A percentile compares a stretch with the other conserved stretches of the same genome.
Conservation (phyloP, 2,113 vertebrate genomes). For the Shinisaurus crocodilurus region DNA sequence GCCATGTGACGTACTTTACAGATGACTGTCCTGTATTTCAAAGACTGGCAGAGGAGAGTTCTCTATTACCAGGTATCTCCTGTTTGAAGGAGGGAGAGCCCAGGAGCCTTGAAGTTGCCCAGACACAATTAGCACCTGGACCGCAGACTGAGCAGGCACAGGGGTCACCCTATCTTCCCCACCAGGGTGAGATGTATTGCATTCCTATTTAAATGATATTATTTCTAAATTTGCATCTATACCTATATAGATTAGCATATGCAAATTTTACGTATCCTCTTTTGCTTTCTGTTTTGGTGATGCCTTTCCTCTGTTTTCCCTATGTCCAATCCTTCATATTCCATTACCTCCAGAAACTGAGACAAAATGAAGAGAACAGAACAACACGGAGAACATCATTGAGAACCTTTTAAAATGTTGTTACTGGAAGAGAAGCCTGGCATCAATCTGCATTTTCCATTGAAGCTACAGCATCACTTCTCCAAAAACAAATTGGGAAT, state of each 20-base stretch:
- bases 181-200: too few relatives aligned
- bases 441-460: background rate
- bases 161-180: too few relatives aligned
- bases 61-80: too few relatives aligned
- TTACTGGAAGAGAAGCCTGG: background rate
- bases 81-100: too few relatives aligned
- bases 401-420: conserved; percentile 1
- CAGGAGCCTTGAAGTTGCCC: too few relatives aligned
- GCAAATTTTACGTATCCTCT: background rate
- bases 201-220: background rate
- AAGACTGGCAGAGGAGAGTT: too few relatives aligned
- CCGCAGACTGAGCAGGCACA: too few relatives aligned
- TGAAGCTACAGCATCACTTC: background rate
- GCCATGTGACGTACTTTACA: too few relatives aligned
- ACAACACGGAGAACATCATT: background rate
- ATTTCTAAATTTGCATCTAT: background rate
- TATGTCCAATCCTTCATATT: background rate
- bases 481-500: background rate
- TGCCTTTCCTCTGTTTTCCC: background rate
- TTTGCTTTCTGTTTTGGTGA: background rate
- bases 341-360: background rate
- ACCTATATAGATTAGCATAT: background rate
- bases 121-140: too few relatives aligned
- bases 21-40: too few relatives aligned
- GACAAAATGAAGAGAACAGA: background rate